Evolutionary conservation across 2,113 vertebrate species (phyloP), one percentile per base, ranked within the genome.

Genomic region (Rousettus leschenaultii): DNA sequence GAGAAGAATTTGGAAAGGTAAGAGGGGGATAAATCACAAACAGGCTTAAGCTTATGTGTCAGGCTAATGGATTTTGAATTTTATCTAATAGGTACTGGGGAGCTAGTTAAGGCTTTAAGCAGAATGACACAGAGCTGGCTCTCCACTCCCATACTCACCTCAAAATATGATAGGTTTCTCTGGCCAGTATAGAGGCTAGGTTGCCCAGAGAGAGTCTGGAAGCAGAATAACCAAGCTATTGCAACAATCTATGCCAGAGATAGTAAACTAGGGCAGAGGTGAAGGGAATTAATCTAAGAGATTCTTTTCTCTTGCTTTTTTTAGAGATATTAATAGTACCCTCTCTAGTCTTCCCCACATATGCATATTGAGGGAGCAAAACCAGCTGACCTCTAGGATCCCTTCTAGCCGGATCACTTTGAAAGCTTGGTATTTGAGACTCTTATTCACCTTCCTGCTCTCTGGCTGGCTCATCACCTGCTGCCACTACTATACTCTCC

Each of bases 231-330:
- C 9, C 19, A 95, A 73, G 14, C 28, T 71, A n/a, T 83, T 91
- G 22, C 24, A 89, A 71, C 5, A 88, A 83, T 95, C n/a, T 30
- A 77, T 71, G 33, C 33, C 8, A 83, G 30, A 68, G 28, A 89
- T 40, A 78, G n/a, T 85, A 93, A 97, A 93, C 66, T 89, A 68
- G 5, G 55, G 38, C 48, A 95, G 75, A 95, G 57, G 57, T 79
- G 57, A 95, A 86, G 6, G n/a, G 21, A 43, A 86, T 53, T 18
- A 13, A 86, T 90, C 63, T 86, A 87, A 92, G 63, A 93, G 18
- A 73, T 71, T 65, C 1, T 33, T 79, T 63, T 19, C 45, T 84
- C 48, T 38, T 51, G 51, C 51, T 51, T 51, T 28, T 80, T 89
- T 75, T 11, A 89, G 66, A 97, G n/a, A 86, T 77, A 89, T 68